Percentiles rank a stretch among this genome's conserved stretches.
These are phyloP conservation scores for Phoxinus phoxinus DNA, from an alignment of 2,113 vertebrate genomes.

Conservation along the genomic window DNA sequence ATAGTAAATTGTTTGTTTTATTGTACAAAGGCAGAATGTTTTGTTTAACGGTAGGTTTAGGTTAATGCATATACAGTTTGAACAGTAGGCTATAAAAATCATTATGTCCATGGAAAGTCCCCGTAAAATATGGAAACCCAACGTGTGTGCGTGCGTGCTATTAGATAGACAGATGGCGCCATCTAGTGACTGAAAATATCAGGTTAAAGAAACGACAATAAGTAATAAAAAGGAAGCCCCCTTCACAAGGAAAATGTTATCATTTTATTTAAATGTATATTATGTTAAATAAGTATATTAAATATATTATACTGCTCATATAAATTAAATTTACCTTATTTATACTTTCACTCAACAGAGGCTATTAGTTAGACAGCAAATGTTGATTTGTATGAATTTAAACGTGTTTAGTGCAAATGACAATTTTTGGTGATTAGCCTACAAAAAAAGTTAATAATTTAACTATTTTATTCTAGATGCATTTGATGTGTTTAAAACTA, in stretches of 20 bases:
- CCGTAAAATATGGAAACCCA: no score
- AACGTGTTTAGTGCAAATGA: not conserved
- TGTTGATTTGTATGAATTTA: not conserved
- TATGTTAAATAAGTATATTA: not conserved
- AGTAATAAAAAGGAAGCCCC: not conserved
- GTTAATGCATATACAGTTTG: no score
- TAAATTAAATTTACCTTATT: not conserved
- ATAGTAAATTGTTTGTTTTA: no score
- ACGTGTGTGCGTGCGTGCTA: not conserved
- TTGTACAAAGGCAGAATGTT: no score
- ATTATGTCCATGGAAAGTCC: no score
- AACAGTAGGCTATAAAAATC: no score
- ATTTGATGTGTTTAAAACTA: not conserved
- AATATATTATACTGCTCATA: not conserved
- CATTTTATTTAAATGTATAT: not conserved
- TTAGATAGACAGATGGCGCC: constrained; percentile 32
- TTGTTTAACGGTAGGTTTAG: no score
- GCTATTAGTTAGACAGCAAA: not conserved
- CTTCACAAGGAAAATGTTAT: not conserved
- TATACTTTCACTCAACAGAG: not conserved
- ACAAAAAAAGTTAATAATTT: no score
- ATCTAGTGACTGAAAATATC: constrained; percentile 16
- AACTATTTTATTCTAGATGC: not conserved
- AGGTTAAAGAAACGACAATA: not conserved
- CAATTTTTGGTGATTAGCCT: not conserved